Percentiles rank a stretch among this genome's conserved stretches.
Conservation (phyloP, 30 jellyfish, hydroid and myxozoan genomes). For the Mastigias papua region DNA sequence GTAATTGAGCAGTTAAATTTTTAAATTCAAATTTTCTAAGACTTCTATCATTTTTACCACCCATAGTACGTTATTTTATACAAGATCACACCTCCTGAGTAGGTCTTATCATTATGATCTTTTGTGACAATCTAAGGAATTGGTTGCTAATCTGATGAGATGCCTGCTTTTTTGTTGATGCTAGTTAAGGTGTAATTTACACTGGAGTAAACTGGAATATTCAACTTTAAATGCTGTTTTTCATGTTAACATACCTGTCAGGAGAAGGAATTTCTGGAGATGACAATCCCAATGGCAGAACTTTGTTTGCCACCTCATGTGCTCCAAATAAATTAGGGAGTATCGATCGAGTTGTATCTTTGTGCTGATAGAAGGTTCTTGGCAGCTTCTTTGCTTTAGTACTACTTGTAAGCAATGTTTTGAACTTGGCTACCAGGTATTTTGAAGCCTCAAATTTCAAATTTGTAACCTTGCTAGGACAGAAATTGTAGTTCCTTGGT, state of each 20-base stretch:
- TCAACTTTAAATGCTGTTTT: background rate
- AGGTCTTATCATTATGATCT: background rate
- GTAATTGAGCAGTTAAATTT: background rate
- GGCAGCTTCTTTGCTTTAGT: constrained; percentile 38
- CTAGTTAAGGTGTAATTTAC: background rate
- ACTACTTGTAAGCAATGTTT: constrained; percentile 18
- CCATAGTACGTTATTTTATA: background rate
- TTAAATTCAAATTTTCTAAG: too few relatives aligned
- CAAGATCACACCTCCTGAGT: background rate
- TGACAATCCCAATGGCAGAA: constrained; percentile 41
- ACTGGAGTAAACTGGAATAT: background rate
- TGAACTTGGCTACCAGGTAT: constrained; percentile 30
- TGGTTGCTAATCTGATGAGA: background rate
- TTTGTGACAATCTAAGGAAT: background rate
- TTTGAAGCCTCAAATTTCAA: constrained; percentile 28
- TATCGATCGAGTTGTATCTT: constrained; percentile 15
- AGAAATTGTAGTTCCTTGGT: constrained; percentile 40
- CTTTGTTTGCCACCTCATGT: constrained; percentile 15
- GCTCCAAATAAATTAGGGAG: constrained; percentile 42
- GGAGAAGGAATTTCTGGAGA: constrained; percentile 44
- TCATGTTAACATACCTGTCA: constrained; percentile 11
- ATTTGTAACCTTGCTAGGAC: constrained; percentile 29
- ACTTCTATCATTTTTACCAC: background rate
- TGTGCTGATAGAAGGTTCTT: background rate
- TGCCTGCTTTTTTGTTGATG: background rate